These are phyloP conservation scores for Panurus biarmicus DNA, from an alignment of 2,113 vertebrate genomes.

Conservation along the genomic window DNA sequence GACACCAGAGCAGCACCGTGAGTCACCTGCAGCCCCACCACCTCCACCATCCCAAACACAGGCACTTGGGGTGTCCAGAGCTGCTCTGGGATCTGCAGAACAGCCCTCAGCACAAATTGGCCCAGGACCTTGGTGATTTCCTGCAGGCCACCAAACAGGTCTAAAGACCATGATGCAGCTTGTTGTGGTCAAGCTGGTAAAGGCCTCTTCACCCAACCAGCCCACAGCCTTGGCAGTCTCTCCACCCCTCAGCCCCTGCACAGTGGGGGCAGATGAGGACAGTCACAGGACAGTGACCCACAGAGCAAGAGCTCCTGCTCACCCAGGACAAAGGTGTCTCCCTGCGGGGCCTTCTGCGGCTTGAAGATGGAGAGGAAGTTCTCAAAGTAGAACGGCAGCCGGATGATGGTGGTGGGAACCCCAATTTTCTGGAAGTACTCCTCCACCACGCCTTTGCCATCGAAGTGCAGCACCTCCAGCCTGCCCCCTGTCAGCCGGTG, in stretches of 20 bases:
- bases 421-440: conserved; percentile 44
- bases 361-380: conserved; percentile 69
- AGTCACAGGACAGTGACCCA: neutral
- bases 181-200: neutral
- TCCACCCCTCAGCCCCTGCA: neutral
- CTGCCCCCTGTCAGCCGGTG: conserved; percentile 35
- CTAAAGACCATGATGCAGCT: neutral
- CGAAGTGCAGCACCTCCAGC: conserved; percentile 63
- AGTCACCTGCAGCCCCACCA: neutral
- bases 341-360: conserved; percentile 7
- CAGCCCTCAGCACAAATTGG: neutral
- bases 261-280: neutral
- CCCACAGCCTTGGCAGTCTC: neutral
- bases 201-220: neutral
- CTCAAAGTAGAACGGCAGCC: conserved; percentile 60
- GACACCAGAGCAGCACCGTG: neutral
- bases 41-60: neutral
- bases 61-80: neutral
- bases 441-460: conserved; percentile 67
- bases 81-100: neutral
- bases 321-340: conserved; percentile 58
- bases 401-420: conserved; percentile 51
- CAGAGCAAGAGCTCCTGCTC: neutral
- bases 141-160: neutral
- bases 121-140: neutral